Evolutionary conservation across 2,888 invertebrate species (phyloP), one percentile per base, ranked within the genome.

Genomic region (Pseudococcus jackbeardsleyi): DNA sequence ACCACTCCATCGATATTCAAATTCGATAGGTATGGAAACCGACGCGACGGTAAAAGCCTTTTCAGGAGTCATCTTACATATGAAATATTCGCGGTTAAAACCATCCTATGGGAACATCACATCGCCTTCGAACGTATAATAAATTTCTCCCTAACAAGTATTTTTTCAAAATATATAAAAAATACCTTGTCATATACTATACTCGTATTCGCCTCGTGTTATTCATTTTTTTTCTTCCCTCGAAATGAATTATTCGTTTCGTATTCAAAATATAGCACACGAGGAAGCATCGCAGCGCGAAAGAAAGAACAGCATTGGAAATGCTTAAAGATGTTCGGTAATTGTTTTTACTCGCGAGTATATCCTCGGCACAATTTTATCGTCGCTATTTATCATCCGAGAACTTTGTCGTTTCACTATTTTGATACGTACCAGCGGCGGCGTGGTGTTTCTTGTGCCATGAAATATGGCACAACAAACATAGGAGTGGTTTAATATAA

Each of bases 361-460:
- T 72, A 72, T 72, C 33, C 72, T 33, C 79, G 79, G 79, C 79
- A 19, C 46, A 82, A 82, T 82, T 82, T 82, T 82, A 82, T 82
- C 79, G 79, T 82, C 46, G 79, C 46, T 82, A 82, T 82, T 82
- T 82, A 82, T 82, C 79, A 82, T 82, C 79, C 42, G 46, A 8
- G 79, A 82, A 82, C 42, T 82, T 82, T 82, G 72, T 72, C 72
- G 72, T 72, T 72, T 72, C 42, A 42, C 72, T 72, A 33, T 33
- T 72, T 72, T 72, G 72, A 72, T 33, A 42, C 42, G 26, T 33
- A 33, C 26, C 1, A 33, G 26, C 26, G 26, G 26, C 26, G 26
- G 26, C 26, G 72, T 39, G 33, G 72, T 39, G 72, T 72, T 72
- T 64, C 33, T 72, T 9, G 33, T 15, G 33, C 15, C 6, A 72